phyloP scores from a whole-genome alignment of 1,140 invertebrate genomes.

The Portunus trituberculatus region DNA sequence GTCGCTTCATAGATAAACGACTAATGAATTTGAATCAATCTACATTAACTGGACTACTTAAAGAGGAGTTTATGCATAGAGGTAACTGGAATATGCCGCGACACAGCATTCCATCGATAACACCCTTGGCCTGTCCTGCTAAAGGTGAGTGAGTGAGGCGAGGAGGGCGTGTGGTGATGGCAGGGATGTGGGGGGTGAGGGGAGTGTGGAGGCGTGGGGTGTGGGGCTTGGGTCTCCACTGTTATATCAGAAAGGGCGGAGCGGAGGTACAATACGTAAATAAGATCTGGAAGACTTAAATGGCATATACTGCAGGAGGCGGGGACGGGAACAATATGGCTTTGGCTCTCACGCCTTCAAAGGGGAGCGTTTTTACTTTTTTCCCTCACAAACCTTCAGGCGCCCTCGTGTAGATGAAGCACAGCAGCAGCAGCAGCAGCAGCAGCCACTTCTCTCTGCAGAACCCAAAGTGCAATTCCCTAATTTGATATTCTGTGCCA shows the following conservation, averaged over 20 bases:
- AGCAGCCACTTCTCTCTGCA: not conserved
- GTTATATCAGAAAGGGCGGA: not conserved
- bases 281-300: not conserved
- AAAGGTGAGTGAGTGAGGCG: too few species aligned
- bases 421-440: too few species aligned
- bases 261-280: not conserved
- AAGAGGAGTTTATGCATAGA: not conserved
- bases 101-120: too few species aligned
- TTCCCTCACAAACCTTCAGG: not conserved
- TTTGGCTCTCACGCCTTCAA: constrained; percentile 18
- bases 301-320: not conserved
- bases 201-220: too few species aligned
- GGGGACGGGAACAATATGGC: not conserved
- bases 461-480: not conserved
- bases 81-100: not conserved
- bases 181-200: not conserved
- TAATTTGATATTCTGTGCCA: not conserved
- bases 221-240: too few species aligned
- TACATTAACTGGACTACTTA: not conserved
- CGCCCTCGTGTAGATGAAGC: not conserved
- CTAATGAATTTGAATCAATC: too few species aligned
- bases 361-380: not conserved
- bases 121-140: too few species aligned
- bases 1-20: too few species aligned
- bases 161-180: not conserved